These are phyloP conservation scores for Centropus bengalensis DNA, from an alignment of 2,113 vertebrate genomes.

Conservation along the genomic window DNA sequence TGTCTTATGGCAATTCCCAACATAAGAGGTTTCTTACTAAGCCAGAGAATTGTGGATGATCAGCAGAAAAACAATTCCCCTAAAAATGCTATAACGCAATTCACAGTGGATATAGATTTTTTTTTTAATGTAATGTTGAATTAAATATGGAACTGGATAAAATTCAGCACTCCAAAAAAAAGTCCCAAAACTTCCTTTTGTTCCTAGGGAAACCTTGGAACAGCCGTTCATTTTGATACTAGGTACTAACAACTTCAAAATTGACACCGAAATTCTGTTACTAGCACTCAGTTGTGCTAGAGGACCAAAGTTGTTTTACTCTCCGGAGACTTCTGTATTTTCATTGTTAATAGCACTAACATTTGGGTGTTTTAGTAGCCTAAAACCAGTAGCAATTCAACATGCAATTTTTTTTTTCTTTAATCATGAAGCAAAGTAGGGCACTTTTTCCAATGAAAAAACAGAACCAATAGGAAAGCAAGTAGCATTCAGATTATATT, in stretches of 20 bases:
- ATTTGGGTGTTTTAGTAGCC: neutral
- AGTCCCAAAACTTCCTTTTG: neutral
- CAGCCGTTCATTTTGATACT: neutral
- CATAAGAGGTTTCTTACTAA: neutral
- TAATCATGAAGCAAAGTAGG: neutral
- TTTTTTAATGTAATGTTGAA: neutral
- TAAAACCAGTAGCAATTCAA: neutral
- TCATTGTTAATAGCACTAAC: neutral
- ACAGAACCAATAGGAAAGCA: neutral
- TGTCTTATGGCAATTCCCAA: neutral
- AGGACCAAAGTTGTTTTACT: neutral
- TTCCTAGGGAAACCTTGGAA: neutral
- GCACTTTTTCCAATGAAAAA: neutral
- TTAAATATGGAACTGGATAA: neutral
- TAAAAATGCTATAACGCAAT: neutral
- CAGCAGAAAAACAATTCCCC: neutral
- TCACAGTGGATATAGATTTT: neutral
- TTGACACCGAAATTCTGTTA: neutral
- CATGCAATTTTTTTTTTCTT: neutral
- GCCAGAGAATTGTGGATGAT: neutral
- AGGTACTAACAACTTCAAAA: neutral
- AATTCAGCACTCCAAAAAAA: neutral
- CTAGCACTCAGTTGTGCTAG: neutral
- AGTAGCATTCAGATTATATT: neutral
- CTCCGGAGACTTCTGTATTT: neutral